Conservation (phyloP, 2,888 invertebrate genomes). For the Eupeodes luniger region DNA sequence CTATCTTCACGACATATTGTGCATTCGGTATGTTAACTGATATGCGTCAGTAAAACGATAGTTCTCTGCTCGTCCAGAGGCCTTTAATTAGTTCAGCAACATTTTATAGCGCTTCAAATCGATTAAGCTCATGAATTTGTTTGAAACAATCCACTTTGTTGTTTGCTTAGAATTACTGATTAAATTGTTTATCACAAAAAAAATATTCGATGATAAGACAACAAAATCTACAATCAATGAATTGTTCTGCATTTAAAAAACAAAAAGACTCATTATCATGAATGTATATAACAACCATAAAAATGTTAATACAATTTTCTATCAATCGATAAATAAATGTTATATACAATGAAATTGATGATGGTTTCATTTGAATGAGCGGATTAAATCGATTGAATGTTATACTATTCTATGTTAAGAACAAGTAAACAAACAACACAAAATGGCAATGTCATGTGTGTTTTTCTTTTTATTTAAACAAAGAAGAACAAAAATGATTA, state of each 20-base stretch:
- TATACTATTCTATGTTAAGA: not conserved
- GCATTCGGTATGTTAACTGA: not conserved
- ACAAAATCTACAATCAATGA: constrained; percentile 24
- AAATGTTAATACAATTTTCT: constrained; percentile 15
- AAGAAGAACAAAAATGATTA: not conserved
- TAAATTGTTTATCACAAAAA: constrained; percentile 20
- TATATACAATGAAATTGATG: not conserved
- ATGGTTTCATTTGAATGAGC: not conserved
- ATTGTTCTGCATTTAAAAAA: constrained; percentile 16
- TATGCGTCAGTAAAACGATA: not conserved
- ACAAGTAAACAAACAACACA: not conserved
- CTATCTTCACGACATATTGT: not conserved
- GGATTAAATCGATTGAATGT: constrained; percentile 16
- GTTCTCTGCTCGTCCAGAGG: not conserved
- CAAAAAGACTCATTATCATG: not conserved
- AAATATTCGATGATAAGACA: constrained; percentile 58
- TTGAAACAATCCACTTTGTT: constrained; percentile 2
- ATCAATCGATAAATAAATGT: constrained; percentile 21
- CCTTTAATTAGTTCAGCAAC: constrained; percentile 10
- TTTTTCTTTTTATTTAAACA: constrained; percentile 14
- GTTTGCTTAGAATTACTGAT: constrained; percentile 9
- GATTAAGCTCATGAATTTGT: not conserved
- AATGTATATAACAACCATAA: not conserved
- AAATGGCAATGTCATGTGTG: not conserved
- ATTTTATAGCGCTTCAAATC: not conserved